Base-by-base conservation (phyloP, 2,113 vertebrate genomes). In the Semnornis frantzii region DNA sequence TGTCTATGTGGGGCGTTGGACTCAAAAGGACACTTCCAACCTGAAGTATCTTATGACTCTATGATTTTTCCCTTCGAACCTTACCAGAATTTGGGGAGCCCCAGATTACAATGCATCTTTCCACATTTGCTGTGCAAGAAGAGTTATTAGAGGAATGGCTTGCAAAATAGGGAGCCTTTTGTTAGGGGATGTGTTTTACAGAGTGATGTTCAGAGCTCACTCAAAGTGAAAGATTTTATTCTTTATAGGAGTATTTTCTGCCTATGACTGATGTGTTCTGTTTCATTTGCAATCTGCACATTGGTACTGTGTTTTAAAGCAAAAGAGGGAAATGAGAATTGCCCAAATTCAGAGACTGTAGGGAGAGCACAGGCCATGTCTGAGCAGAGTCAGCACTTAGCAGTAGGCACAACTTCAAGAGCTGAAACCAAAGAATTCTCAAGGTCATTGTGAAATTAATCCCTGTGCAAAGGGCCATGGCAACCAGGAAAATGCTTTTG, bases 381-480 rank as follows among this genome's bases (percentile, higher is more conserved):
- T 44, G 39, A 55, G 70, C 79, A 85, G 68, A 80, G 68, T 13
- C 78, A 73, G 42, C 10, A 42, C 23, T 74, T 71, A 74, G 55
- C 75, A 82, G 64, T 3, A 89, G 58, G 82, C 79, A 50, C 21
- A 85, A 57, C 33, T 85, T 78, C 82, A 83, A 87, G 52, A 89
- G 5, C 7, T 64, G 94, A 85, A 93, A 92, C 1, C 2, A 74
- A 89, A 76, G 66, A 73, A 91, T 12, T 70, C 64, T 91, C 75
- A 73, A 74, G 69, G 54, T 91, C 64, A 73, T 74, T 31, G 2
- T 80, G 92, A 96, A 89, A 87, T 87, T 42, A 92, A 85, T 91
- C 48, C 55, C 52, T 80, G 27, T 30, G 52, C 1, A 11, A 77
- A 82, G 33, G 37, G 65, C 54, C 54, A 68, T 80, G 37, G n/a